Conservation (phyloP, 2,888 invertebrate genomes). For the Coenonympha arcania region DNA sequence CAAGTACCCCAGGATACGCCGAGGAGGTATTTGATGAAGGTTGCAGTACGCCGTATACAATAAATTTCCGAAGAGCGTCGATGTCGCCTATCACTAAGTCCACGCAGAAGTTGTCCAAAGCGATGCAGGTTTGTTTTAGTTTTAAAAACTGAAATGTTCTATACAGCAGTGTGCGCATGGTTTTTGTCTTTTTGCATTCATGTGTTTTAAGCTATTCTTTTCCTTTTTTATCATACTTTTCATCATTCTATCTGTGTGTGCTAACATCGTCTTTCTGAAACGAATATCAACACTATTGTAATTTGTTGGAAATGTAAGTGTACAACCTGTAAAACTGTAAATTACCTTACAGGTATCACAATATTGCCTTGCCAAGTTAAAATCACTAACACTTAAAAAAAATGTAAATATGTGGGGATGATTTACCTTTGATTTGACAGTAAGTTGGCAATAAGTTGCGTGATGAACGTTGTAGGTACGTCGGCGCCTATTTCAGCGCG, state of each 20-base stretch:
- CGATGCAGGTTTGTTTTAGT: constrained; percentile 92
- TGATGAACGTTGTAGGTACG: no score
- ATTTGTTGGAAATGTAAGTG: no score
- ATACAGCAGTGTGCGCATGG: constrained; percentile 1
- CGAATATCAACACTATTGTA: no score
- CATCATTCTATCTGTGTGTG: neutral
- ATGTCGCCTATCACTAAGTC: constrained; percentile 93
- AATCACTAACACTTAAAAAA: no score
- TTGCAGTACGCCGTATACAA: constrained; percentile 57
- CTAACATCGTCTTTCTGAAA: neutral
- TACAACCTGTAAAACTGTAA: no score
- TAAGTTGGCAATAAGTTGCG: no score
- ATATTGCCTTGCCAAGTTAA: no score
- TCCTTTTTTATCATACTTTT: neutral
- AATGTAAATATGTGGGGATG: no score
- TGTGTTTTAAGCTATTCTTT: neutral
- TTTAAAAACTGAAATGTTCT: no score
- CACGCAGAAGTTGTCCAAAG: constrained; percentile 87
- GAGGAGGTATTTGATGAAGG: constrained; percentile 51
- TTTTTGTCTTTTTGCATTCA: neutral
- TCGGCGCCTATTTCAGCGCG: no score
- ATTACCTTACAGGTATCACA: no score
- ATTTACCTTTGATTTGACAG: no score
- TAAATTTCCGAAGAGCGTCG: constrained; percentile 78
- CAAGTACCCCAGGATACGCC: constrained; percentile 61